Conservation (phyloP, 1,140 invertebrate species). For the Meteorus sp. region DNA sequence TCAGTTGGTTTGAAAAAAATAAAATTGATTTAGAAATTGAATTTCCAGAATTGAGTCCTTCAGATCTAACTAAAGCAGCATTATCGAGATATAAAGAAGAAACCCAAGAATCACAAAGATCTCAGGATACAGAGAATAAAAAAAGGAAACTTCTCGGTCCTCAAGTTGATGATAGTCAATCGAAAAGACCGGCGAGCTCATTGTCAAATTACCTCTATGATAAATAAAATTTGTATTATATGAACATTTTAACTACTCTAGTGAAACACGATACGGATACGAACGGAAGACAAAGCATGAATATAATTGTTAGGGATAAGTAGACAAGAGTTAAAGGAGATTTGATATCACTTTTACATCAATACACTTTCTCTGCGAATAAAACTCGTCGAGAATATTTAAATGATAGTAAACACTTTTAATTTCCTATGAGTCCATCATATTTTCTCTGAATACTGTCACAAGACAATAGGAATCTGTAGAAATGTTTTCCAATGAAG, state of each 20-base stretch:
- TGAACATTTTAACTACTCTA: not conserved
- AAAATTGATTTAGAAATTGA: conserved; percentile 60
- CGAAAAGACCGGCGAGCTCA: conserved; percentile 37
- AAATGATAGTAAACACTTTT: too few relatives aligned
- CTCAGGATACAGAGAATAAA: conserved; percentile 27
- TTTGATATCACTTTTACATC: too few relatives aligned
- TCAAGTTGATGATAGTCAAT: conserved; percentile 28
- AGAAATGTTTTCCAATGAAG: too few relatives aligned
- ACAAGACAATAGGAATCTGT: too few relatives aligned
- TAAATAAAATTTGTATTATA: conserved; percentile 27
- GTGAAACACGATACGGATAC: too few relatives aligned
- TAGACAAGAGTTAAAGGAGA: too few relatives aligned
- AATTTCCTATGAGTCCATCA: too few relatives aligned
- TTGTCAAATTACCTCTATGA: conserved; percentile 36
- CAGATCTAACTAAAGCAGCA: conserved; percentile 60
- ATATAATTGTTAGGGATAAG: too few relatives aligned
- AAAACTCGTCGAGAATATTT: too few relatives aligned
- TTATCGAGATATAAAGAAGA: conserved; percentile 60
- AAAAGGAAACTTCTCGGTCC: conserved; percentile 44
- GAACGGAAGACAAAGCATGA: too few relatives aligned
- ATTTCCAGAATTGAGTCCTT: conserved; percentile 58
- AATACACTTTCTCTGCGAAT: too few relatives aligned
- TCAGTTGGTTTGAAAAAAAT: conserved; percentile 63
- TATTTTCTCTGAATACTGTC: too few relatives aligned
- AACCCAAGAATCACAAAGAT: not conserved